Conservation (phyloP, 2,888 invertebrate genomes). For the Muscina levida region DNA sequence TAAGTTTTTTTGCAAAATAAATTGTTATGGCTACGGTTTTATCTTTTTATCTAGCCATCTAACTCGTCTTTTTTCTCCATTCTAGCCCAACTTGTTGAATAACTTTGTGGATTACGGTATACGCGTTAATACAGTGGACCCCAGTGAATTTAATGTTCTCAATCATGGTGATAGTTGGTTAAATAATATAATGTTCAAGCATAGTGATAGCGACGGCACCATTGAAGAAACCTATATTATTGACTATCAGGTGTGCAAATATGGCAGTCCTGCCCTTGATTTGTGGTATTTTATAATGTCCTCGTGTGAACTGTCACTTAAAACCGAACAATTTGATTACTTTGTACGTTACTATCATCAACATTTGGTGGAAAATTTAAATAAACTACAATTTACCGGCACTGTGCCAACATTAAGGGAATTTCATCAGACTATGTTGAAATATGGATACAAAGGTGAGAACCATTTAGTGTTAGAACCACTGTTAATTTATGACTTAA, state of each 20-base stretch:
- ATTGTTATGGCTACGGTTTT: too few species aligned
- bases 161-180: slow-evolving; percentile 75
- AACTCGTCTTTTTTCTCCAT: too few species aligned
- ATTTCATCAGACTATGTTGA: slow-evolving; percentile 70
- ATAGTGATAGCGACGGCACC: slow-evolving; percentile 64
- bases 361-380: slow-evolving; percentile 71
- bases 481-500: too few species aligned
- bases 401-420: slow-evolving; percentile 71
- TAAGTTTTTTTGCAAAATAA: too few species aligned
- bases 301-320: slow-evolving; percentile 73
- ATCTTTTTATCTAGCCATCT: too few species aligned
- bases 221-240: slow-evolving; percentile 70
- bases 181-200: slow-evolving; percentile 75
- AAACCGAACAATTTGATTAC: slow-evolving; percentile 74
- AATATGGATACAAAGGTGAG: slow-evolving; percentile 73
- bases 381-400: slow-evolving; percentile 72
- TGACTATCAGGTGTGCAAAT: slow-evolving; percentile 74
- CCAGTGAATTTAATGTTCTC: slow-evolving; percentile 73
- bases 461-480: too few species aligned
- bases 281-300: slow-evolving; percentile 75
- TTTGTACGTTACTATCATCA: slow-evolving; percentile 75
- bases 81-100: neutral
- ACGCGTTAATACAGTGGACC: slow-evolving; percentile 61
- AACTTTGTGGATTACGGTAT: neutral
- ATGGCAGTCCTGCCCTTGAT: slow-evolving; percentile 73